A percentile compares a stretch with the other conserved stretches of the same genome.
Evolutionary conservation across 2,797 vertebrate genomes (phyloP).

Genomic region (Sphenopsis melanotis): DNA sequence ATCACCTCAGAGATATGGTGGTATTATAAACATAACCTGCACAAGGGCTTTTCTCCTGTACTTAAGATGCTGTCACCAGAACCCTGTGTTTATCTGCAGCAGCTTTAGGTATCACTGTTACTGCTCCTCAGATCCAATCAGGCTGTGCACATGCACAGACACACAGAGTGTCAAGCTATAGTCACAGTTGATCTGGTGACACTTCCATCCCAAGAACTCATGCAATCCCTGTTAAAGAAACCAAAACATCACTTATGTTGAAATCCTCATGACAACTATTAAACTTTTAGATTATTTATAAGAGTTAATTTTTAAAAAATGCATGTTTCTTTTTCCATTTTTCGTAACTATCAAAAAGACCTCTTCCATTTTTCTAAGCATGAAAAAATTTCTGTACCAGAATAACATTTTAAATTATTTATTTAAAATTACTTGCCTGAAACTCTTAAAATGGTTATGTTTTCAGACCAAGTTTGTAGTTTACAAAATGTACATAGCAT

Average conservation of each 20-base stretch:
- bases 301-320: not conserved
- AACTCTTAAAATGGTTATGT: not conserved
- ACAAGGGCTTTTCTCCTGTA: not conserved
- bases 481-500: not conserved
- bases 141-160: not conserved
- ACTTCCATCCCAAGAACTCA: not conserved
- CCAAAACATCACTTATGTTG: not conserved
- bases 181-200: not conserved
- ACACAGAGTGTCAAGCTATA: not conserved
- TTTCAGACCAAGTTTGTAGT: conserved; percentile 14
- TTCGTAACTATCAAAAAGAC: not conserved
- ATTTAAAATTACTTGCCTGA: not conserved
- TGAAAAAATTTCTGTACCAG: not conserved
- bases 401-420: not conserved
- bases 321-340: not conserved
- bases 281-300: not conserved
- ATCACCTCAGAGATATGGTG: not conserved
- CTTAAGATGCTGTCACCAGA: conserved; percentile 32
- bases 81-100: not conserved
- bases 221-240: not conserved
- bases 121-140: not conserved
- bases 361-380: not conserved
- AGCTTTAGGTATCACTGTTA: conserved; percentile 19
- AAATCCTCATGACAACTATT: not conserved
- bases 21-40: not conserved